phyloP scores from a whole-genome alignment of 2,888 invertebrate species.

The Esperia sulphurella region DNA sequence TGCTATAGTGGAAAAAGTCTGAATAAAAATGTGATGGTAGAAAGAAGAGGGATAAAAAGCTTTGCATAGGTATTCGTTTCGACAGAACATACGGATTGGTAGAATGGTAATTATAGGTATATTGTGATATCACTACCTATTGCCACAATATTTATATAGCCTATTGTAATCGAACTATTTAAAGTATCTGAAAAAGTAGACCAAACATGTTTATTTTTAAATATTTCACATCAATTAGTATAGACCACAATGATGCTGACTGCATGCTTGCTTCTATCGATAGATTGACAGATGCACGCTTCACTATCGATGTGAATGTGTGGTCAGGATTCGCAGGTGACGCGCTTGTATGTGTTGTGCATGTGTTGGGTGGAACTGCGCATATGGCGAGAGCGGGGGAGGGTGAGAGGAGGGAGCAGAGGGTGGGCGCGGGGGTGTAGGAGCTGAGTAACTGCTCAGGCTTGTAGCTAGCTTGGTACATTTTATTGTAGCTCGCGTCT shows the following conservation, averaged over 20 bases:
- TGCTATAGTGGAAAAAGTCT: no score
- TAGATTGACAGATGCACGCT: conserved; percentile 46
- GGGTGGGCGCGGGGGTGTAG: conserved; percentile 32
- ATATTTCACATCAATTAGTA: no score
- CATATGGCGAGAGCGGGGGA: conserved; percentile 47
- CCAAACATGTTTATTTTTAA: no score
- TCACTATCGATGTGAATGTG: conserved; percentile 3
- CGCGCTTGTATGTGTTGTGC: conserved; percentile 27
- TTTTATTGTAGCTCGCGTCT: conserved; percentile 77
- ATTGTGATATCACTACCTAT: no score
- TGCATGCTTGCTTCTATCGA: conserved; percentile 42
- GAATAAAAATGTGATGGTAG: no score
- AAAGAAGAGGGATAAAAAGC: no score
- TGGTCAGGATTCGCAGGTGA: conserved; percentile 41
- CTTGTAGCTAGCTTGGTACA: conserved; percentile 76
- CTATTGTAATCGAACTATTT: no score
- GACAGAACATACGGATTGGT: no score
- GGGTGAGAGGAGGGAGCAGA: conserved; percentile 21
- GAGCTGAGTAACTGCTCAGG: conserved; percentile 70
- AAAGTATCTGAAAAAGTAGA: no score
- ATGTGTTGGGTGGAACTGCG: conserved; percentile 54
- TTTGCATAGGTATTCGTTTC: no score
- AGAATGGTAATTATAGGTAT: no score
- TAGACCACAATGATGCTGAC: conserved; percentile 2
- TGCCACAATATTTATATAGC: no score